Evolutionary conservation across 2,888 invertebrate genomes (phyloP), one percentile per base, ranked within the genome.

Genomic region (Spodoptera exigua): DNA sequence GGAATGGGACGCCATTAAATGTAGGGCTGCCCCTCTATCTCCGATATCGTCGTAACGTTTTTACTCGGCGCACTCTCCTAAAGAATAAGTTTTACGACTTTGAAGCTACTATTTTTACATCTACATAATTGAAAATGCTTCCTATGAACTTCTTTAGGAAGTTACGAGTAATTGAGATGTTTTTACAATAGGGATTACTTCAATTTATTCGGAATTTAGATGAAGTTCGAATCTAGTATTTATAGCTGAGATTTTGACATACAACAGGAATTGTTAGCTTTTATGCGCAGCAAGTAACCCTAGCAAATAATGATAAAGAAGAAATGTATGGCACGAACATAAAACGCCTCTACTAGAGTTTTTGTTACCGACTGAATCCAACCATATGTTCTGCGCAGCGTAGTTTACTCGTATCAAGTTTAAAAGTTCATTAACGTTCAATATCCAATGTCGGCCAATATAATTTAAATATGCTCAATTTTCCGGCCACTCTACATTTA

Each of bases 371-470:
- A 67, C 70, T 68, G 61, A 71, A 74, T 78, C 64, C 77, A 65
- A 73, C 63, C 78, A 72, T 78, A 71, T 79, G 78, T 78, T 77
- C 67, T 44, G 46, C 14, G 49, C 36, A 49, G 61, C 55, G 64
- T 58, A 68, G 69, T 67, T 63, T 46, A 60, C 56, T 61, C 68
- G 75, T 68, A 70, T 75, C 78, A 81, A 82, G 81, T 84, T 84
- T 80, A 79, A 82, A 83, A 82, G 83, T 84, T 84, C 82, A 84
- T 81, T 83, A 84, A 35, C 81, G 83, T 85, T 78, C 79, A 79
- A 71, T 79, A 81, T 70, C 70, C 82, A 82, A 83, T 82, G 81
- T 73, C 79, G 78, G 70, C 61, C 65, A 62, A 69, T 61, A 63
- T 66, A 40, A 73, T 71, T 76, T 72, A 57, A 72, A 76, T 67